phyloP scores from a whole-genome alignment of 1,140 invertebrate genomes.

The Drosophila parvula region DNA sequence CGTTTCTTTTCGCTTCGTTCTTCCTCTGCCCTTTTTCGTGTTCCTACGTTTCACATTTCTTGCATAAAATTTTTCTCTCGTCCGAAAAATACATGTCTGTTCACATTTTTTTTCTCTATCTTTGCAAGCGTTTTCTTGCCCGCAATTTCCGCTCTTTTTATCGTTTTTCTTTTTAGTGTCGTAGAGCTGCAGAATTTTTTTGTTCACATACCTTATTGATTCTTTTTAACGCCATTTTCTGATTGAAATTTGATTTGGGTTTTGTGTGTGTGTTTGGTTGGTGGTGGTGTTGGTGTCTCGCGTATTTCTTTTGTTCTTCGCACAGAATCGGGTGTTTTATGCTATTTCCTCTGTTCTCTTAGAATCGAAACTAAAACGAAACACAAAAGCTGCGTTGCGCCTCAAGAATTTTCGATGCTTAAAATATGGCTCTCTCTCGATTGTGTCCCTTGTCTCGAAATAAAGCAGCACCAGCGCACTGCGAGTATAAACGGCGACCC shows the following conservation, averaged over 20 bases:
- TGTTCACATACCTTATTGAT: constrained; percentile 95
- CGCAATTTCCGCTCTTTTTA: constrained; percentile 27
- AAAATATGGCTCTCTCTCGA: constrained; percentile 65
- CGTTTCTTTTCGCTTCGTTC: constrained; percentile 81
- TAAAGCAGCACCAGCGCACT: constrained; percentile 71
- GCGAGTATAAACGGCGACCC: constrained; percentile 77
- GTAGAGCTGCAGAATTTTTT: constrained; percentile 47
- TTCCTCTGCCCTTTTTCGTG: constrained; percentile 64
- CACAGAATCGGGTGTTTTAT: constrained; percentile 53
- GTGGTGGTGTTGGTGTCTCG: constrained; percentile 71
- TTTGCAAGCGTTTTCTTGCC: constrained; percentile 26
- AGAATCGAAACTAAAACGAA: constrained; percentile 65
- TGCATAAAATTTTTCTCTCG: constrained; percentile 81
- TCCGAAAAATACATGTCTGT: constrained; percentile 43
- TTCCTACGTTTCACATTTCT: constrained; percentile 83
- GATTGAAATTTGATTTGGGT: constrained; percentile 84
- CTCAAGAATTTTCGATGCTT: constrained; percentile 53
- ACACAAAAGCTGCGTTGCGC: constrained; percentile 74
- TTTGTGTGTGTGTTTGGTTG: constrained; percentile 70
- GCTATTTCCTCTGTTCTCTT: constrained; percentile 20
- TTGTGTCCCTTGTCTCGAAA: constrained; percentile 76
- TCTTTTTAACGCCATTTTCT: constrained; percentile 96
- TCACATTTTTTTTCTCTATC: constrained; percentile 41
- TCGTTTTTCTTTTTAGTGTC: constrained; percentile 27
- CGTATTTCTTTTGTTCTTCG: constrained; percentile 74